Base-by-base conservation (phyloP, 2,888 invertebrate species). In the Tupiocoris notatus region DNA sequence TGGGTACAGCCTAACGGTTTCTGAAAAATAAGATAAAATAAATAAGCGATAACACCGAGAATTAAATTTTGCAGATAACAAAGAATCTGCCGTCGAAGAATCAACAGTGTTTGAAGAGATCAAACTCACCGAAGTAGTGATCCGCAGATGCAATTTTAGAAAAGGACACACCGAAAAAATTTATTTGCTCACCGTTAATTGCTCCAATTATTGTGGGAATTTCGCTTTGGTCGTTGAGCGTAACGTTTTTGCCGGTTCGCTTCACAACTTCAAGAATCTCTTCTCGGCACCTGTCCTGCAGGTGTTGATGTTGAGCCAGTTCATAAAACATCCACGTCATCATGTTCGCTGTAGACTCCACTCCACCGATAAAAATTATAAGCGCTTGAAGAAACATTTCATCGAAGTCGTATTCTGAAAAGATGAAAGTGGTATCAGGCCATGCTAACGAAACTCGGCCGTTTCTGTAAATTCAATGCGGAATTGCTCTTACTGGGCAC, bases 1-100 rank as follows among this genome's bases (percentile, higher is more conserved):
- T 58, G 70, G 70, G 58, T 70, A 70, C 70, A 70, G n/a, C 70
- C 70, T 70, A 2, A 58, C 23, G 3, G 59, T 23, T 23, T 70
- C 70, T 70, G 59, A 3, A 59, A 70, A 70, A 16, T 9, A 1
- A 7, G 3, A 7, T 12, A 39, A 39, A 12, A 39, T 39, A n/a
- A n/a, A n/a, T n/a, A n/a, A n/a, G n/a, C n/a, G n/a, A n/a, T n/a
- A n/a, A n/a, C n/a, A n/a, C n/a, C n/a, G n/a, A n/a, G n/a, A n/a
- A n/a, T n/a, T n/a, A n/a, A n/a, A n/a, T n/a, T n/a, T n/a, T n/a
- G n/a, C n/a, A n/a, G n/a, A n/a, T n/a, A n/a, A n/a, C n/a, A n/a
- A n/a, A n/a, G n/a, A n/a, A n/a, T n/a, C n/a, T n/a, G n/a, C n/a
- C n/a, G n/a, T n/a, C n/a, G n/a, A n/a, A n/a, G n/a, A n/a, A n/a